Evolutionary conservation across 1,140 invertebrate genomes (phyloP), one percentile per base, ranked within the genome.

Genomic region (Monomorium pharaonis): DNA sequence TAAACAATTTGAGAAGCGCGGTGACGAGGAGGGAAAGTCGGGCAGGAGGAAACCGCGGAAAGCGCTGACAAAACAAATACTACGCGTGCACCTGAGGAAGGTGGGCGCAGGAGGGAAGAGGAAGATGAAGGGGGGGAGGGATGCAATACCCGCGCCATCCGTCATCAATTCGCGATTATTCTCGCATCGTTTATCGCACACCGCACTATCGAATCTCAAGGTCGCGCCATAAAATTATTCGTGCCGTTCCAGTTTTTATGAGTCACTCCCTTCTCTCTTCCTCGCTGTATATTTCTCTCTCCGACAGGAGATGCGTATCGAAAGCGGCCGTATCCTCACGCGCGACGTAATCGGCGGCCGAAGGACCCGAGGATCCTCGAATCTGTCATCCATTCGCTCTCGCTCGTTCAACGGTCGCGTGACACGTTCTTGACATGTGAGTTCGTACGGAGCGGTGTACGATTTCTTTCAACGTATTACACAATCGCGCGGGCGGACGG

Each of bases 161-260:
- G 16, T 76, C 74, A 44, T 44, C 14, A 58, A 74, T 47, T n/a
- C 16, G 30, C 14, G 16, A 74, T 74, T 58, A n/a, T 24, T 58
- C 56, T 58, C 27, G 37, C 12, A 21, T 72, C n/a, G 67, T 58
- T 74, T 83, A 44, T 70, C 51, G 54, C 30, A n/a, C 51, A 37
- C 18, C 37, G 10, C 54, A 44, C 24, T 21, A 72, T 74, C 67
- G 54, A 74, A 83, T 58, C 27, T 74, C 78, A 83, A 83, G 78
- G 78, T 83, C 78, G 67, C 67, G 78, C n/a, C 51, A 27, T 37
- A 47, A 83, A 83, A 83, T 81, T 83, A 60, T 44, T 9, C 51
- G 6, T 27, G 56, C 14, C 78, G 78, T 83, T 83, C 67, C 78
- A 72, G 78, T 83, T 83, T n/a, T 83, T 74, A 74, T 67, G 27